These are phyloP conservation scores for Drosophila littoralis DNA, from an alignment of 1,140 invertebrate genomes.

Conservation along the genomic window DNA sequence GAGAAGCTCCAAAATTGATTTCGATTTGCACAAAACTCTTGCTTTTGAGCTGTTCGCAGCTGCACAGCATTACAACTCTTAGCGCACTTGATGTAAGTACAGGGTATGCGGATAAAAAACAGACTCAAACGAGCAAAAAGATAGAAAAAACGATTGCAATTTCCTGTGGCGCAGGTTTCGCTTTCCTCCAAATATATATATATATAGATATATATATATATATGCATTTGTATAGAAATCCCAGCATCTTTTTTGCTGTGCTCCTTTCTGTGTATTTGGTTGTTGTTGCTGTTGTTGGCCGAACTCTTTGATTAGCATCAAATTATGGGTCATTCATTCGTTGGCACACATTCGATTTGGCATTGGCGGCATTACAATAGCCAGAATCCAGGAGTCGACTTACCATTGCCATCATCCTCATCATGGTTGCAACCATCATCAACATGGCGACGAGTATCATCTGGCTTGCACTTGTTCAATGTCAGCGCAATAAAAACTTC, in stretches of 20 bases:
- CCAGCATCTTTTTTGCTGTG: no score
- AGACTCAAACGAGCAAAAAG: conserved; percentile 22
- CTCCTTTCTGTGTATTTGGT: no score
- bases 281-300: no score
- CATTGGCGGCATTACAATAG: not conserved
- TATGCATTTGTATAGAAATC: no score
- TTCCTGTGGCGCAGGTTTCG: conserved; percentile 51
- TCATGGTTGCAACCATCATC: not conserved
- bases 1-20: no score
- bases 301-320: conserved; percentile 51
- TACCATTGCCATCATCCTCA: conserved; percentile 11
- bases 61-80: no score
- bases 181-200: conserved; percentile 15
- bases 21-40: no score
- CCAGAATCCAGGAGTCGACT: not conserved
- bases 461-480: conserved; percentile 54
- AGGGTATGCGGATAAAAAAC: conserved; percentile 18
- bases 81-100: not conserved
- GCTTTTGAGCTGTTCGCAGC: no score
- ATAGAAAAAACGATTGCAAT: conserved; percentile 51
- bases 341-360: conserved; percentile 25
- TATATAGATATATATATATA: not conserved
- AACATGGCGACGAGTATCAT: not conserved
- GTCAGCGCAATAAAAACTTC: conserved; percentile 63
- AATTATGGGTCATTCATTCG: conserved; percentile 46